These are phyloP conservation scores for Nasua narica DNA, from an alignment of 2,797 vertebrate species.

Conservation along the genomic window DNA sequence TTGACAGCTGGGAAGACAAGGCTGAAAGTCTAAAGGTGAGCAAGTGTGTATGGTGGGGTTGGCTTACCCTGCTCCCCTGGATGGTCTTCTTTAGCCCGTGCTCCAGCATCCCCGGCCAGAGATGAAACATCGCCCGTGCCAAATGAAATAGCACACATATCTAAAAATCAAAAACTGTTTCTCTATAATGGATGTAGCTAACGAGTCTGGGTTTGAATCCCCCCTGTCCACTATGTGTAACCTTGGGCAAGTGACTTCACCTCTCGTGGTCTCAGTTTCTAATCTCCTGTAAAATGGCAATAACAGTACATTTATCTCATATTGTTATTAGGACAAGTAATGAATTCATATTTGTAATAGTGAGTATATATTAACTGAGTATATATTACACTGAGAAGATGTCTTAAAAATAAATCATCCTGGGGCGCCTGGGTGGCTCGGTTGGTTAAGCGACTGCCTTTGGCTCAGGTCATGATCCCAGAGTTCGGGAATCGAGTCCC, in stretches of 20 bases:
- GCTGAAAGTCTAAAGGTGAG: not conserved
- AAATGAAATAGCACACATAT: not conserved
- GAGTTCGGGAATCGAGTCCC: too few species aligned
- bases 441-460: too few species aligned
- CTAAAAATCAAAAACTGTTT: not conserved
- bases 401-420: not conserved
- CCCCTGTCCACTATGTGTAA: not conserved
- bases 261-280: not conserved
- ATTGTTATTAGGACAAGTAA: not conserved
- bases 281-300: conserved; percentile 4
- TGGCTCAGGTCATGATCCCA: too few species aligned
- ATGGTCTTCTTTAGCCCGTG: not conserved
- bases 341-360: not conserved
- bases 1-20: not conserved
- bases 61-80: not conserved
- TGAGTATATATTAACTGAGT: too few species aligned
- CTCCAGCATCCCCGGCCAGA: not conserved
- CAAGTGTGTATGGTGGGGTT: too few species aligned
- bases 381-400: too few species aligned
- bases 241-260: not conserved
- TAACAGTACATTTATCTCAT: not conserved
- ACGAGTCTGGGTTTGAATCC: not conserved
- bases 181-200: not conserved
- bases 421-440: too few species aligned
- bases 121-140: not conserved